phyloP scores from a whole-genome alignment of 2,888 invertebrate genomes.

The Sisyra terminalis region DNA sequence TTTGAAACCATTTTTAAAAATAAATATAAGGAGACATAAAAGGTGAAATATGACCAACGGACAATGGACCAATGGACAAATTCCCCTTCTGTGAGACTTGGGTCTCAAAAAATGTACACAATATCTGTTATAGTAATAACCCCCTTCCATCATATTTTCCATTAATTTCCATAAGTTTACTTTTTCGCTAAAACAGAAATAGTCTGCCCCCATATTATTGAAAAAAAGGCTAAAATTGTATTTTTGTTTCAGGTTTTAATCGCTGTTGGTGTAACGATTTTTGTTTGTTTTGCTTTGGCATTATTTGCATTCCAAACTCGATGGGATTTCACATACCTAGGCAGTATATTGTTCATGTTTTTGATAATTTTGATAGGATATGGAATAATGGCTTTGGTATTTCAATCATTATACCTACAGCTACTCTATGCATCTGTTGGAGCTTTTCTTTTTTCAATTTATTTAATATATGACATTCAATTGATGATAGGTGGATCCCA shows the following conservation, averaged over 20 bases:
- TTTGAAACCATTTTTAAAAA: too few relatives aligned
- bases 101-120: too few relatives aligned
- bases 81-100: too few relatives aligned
- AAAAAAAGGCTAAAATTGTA: too few relatives aligned
- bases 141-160: too few relatives aligned
- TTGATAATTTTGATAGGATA: not conserved
- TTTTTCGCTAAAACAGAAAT: too few relatives aligned
- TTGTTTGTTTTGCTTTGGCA: not conserved
- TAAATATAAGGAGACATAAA: too few relatives aligned
- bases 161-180: too few relatives aligned
- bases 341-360: not conserved
- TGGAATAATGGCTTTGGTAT: not conserved
- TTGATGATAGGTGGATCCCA: not conserved
- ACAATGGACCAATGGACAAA: too few relatives aligned
- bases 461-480: not conserved
- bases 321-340: not conserved
- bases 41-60: too few relatives aligned
- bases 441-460: not conserved
- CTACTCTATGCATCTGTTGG: not conserved
- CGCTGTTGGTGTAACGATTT: not conserved
- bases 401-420: not conserved
- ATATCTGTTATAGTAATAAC: too few relatives aligned
- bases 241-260: conserved; percentile 1
- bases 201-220: too few relatives aligned
- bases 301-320: not conserved